These are phyloP conservation scores for Sebastes oblongus DNA, from an alignment of 2,797 vertebrate genomes.

Conservation along the genomic window DNA sequence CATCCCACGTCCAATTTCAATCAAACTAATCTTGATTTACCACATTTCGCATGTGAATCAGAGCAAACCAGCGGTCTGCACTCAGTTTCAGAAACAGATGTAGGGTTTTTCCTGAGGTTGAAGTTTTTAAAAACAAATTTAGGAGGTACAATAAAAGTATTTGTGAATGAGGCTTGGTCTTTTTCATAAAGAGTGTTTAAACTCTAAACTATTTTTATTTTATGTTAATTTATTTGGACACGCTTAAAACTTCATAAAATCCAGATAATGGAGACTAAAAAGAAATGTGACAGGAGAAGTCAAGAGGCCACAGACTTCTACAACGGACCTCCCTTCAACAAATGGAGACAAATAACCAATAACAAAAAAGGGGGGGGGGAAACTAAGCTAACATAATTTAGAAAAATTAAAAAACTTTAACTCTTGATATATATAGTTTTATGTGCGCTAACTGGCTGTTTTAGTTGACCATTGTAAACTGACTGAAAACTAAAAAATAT, in stretches of 20 bases:
- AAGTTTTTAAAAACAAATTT: background rate
- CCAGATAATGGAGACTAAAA: no score
- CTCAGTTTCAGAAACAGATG: background rate
- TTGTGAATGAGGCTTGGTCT: background rate
- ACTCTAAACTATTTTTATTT: background rate
- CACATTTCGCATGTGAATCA: background rate
- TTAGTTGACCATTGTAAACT: background rate
- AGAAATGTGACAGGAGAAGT: rapidly evolving
- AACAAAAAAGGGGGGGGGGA: no score
- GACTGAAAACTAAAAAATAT: background rate
- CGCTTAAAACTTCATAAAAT: no score
- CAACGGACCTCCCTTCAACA: no score
- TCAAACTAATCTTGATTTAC: background rate
- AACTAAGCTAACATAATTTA: no score
- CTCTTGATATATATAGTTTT: no score
- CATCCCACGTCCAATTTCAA: background rate
- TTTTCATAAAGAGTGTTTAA: background rate
- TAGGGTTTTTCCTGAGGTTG: background rate
- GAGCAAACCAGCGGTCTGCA: background rate
- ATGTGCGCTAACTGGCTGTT: background rate
- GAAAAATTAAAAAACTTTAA: no score
- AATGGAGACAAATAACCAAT: no score
- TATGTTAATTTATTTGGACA: no score
- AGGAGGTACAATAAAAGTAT: background rate
- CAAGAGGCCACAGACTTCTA: no score